A percentile compares a stretch with the other conserved stretches of the same genome.
Evolutionary conservation across 2,888 invertebrate species (phyloP).

Genomic region (Polymixis lichenea): DNA sequence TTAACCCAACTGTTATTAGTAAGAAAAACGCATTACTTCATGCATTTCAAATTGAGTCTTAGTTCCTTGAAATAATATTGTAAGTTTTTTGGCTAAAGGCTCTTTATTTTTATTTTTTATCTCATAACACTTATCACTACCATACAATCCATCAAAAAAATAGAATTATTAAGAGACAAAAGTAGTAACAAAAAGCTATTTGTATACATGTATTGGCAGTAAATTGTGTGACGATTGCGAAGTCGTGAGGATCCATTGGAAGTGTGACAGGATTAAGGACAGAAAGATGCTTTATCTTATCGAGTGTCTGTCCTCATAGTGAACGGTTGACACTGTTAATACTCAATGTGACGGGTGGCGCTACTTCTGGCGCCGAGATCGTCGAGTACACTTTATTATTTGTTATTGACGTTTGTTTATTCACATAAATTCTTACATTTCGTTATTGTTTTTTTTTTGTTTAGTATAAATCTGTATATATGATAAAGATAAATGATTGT

Average conservation of each 20-base stretch:
- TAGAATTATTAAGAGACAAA: background rate
- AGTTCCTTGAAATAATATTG: too few species aligned
- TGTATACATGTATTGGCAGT: constrained; percentile 11
- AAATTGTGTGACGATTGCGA: constrained; percentile 35
- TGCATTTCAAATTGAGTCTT: too few species aligned
- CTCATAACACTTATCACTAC: background rate
- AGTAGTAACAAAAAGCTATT: background rate
- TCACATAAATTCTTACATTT: background rate
- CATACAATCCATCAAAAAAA: background rate
- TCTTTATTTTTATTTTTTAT: background rate
- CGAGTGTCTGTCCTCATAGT: constrained; percentile 45
- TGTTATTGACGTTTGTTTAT: constrained; percentile 30
- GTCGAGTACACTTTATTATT: constrained; percentile 33
- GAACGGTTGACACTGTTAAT: constrained; percentile 51
- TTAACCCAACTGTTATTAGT: too few species aligned
- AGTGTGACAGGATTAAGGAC: constrained; percentile 50
- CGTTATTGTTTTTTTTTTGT: background rate
- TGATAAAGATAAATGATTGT: too few species aligned
- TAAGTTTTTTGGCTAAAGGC: too few species aligned
- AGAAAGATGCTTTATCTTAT: constrained; percentile 54
- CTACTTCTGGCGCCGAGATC: constrained; percentile 30
- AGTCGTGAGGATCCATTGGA: constrained; percentile 31
- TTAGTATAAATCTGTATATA: background rate
- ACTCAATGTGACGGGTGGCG: constrained; percentile 41
- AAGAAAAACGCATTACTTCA: too few species aligned